These are phyloP conservation scores for Cetonia aurata DNA, from an alignment of 2,888 invertebrate genomes.

Conservation along the genomic window DNA sequence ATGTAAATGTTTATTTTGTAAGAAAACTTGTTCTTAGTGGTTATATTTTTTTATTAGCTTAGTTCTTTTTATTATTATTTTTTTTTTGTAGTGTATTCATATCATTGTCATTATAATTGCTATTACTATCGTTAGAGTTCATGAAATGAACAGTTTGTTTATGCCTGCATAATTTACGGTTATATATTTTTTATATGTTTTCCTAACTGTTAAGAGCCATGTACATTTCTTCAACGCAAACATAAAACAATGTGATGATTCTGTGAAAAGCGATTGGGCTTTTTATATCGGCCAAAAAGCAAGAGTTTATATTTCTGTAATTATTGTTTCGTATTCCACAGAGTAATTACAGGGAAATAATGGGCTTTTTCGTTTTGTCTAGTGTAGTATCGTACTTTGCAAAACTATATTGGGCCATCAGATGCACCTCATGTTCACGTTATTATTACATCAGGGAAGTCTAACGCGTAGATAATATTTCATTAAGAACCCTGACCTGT, in stretches of 20 bases:
- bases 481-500: constrained; percentile 45
- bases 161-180: constrained; percentile 26
- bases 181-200: constrained; percentile 31
- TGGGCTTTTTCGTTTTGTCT: constrained; percentile 14
- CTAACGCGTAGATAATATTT: constrained; percentile 20
- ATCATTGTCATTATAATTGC: constrained; percentile 3
- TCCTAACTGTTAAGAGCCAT: constrained; percentile 29
- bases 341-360: constrained; percentile 3
- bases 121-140: constrained; percentile 30
- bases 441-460: constrained; percentile 24
- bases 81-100: constrained; percentile 28
- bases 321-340: constrained; percentile 47
- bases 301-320: constrained; percentile 56
- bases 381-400: constrained; percentile 15
- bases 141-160: constrained; percentile 37
- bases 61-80: constrained; percentile 19
- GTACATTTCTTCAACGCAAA: constrained; percentile 22
- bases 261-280: constrained; percentile 13
- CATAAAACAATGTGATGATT: constrained; percentile 27
- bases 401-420: constrained; percentile 29
- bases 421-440: constrained; percentile 34
- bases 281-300: constrained; percentile 3
- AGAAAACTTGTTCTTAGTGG: constrained; percentile 35
- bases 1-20: constrained; percentile 27
- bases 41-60: constrained; percentile 35